These are phyloP conservation scores for Galbula dea DNA, from an alignment of 2,113 vertebrate species.

Conservation along the genomic window DNA sequence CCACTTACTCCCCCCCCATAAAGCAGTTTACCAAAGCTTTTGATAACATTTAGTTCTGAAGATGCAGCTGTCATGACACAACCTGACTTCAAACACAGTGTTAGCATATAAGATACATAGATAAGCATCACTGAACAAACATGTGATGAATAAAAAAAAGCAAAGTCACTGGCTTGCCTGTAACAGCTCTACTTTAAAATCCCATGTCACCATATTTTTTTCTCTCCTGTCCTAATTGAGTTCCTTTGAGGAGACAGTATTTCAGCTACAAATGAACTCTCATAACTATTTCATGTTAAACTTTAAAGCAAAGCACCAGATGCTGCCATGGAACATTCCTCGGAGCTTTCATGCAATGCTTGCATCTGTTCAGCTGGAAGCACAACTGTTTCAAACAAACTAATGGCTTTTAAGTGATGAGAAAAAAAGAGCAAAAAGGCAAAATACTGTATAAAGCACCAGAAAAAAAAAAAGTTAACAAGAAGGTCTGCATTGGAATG, in stretches of 20 bases:
- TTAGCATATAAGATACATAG: background rate
- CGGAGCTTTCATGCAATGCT: background rate
- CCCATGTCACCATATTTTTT: fast-evolving
- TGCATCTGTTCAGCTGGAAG: constrained; percentile 30
- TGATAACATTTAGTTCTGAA: background rate
- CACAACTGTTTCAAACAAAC: background rate
- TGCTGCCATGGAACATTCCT: constrained; percentile 24
- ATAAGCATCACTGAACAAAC: background rate
- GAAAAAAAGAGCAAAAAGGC: background rate
- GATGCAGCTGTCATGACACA: background rate
- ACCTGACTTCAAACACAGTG: background rate
- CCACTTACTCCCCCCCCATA: no score
- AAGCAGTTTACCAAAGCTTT: background rate
- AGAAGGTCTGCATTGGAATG: background rate
- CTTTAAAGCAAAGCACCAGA: constrained; percentile 28
- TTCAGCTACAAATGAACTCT: background rate
- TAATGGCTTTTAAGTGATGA: background rate
- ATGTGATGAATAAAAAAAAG: background rate
- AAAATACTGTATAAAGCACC: background rate
- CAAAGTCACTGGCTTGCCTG: background rate
- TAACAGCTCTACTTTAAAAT: background rate
- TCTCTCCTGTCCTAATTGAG: background rate
- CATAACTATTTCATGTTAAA: background rate
- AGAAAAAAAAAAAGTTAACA: background rate
- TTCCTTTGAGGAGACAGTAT: background rate